Evolutionary conservation across 2,888 invertebrate species (phyloP).

Genomic region (Mamestra brassicae): DNA sequence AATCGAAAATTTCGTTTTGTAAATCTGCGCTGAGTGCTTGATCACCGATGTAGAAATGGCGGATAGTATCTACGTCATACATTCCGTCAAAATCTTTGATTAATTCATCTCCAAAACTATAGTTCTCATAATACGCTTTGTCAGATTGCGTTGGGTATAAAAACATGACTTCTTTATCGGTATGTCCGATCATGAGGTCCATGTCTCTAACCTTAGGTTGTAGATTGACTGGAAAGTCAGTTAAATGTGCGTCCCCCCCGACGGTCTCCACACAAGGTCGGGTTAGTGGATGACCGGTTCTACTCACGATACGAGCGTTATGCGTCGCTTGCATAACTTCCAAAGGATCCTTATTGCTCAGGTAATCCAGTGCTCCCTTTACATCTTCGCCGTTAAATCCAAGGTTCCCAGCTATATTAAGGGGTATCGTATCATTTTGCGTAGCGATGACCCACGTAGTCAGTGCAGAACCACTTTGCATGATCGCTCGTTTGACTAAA

Average conservation of each 20-base stretch:
- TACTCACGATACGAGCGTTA: slow-evolving; percentile 8
- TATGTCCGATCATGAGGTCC: slow-evolving; percentile 54
- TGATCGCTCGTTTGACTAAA: slow-evolving; percentile 47
- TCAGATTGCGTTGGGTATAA: slow-evolving; percentile 46
- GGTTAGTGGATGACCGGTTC: slow-evolving; percentile 28
- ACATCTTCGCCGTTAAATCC: slow-evolving; percentile 33
- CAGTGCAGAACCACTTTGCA: slow-evolving; percentile 56
- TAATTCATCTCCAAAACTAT: slow-evolving; percentile 40
- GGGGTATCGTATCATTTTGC: slow-evolving; percentile 45
- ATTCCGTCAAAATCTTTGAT: slow-evolving; percentile 25
- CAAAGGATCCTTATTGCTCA: slow-evolving; percentile 32
- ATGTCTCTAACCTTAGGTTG: slow-evolving; percentile 48
- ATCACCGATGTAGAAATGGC: slow-evolving; percentile 55
- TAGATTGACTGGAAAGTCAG: slow-evolving; percentile 48
- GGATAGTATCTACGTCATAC: slow-evolving; percentile 29
- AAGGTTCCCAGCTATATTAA: slow-evolving; percentile 30
- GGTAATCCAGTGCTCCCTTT: slow-evolving; percentile 30
- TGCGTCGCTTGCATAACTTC: slow-evolving; percentile 35
- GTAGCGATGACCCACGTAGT: slow-evolving; percentile 46
- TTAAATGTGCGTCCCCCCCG: slow-evolving; percentile 38
- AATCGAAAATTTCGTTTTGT: slow-evolving; percentile 42
- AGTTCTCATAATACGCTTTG: slow-evolving; percentile 43
- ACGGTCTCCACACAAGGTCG: slow-evolving; percentile 43
- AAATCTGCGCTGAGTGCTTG: slow-evolving; percentile 3
- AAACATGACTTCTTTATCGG: slow-evolving; percentile 53